Percentiles rank a stretch among this genome's conserved stretches.
Conservation (phyloP, 2,888 invertebrate genomes). For the Odontomyia ornata region DNA sequence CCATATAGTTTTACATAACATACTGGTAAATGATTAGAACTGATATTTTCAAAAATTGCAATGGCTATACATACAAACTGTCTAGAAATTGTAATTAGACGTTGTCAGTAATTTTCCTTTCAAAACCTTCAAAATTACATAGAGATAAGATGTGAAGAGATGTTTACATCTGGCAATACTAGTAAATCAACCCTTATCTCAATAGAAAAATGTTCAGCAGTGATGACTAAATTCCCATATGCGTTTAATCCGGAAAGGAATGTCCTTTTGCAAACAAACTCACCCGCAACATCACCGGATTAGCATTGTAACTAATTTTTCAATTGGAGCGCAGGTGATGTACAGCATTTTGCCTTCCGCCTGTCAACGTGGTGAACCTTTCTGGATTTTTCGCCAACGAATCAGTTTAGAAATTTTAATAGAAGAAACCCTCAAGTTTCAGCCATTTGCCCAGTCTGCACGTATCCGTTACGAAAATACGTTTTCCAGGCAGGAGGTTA, state of each 20-base stretch:
- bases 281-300: conserved; percentile 28
- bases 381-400: neutral
- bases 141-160: no score
- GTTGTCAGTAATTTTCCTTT: no score
- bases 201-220: neutral
- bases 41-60: no score
- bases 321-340: conserved; percentile 33
- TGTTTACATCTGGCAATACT: neutral
- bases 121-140: no score
- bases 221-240: conserved; percentile 8
- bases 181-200: neutral
- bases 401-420: conserved; percentile 40
- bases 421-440: conserved; percentile 3
- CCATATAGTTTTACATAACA: no score
- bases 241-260: conserved; percentile 4
- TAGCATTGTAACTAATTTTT: conserved; percentile 42
- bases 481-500: neutral
- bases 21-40: no score
- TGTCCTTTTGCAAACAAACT: conserved; percentile 8
- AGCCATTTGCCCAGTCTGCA: conserved; percentile 31
- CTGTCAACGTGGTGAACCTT: conserved; percentile 8
- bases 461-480: conserved; percentile 24
- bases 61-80: no score
- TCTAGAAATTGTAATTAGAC: no score
- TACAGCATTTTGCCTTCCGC: neutral